Evolutionary conservation across 2,113 vertebrate genomes (phyloP).

Genomic region (Chamaea fasciata): DNA sequence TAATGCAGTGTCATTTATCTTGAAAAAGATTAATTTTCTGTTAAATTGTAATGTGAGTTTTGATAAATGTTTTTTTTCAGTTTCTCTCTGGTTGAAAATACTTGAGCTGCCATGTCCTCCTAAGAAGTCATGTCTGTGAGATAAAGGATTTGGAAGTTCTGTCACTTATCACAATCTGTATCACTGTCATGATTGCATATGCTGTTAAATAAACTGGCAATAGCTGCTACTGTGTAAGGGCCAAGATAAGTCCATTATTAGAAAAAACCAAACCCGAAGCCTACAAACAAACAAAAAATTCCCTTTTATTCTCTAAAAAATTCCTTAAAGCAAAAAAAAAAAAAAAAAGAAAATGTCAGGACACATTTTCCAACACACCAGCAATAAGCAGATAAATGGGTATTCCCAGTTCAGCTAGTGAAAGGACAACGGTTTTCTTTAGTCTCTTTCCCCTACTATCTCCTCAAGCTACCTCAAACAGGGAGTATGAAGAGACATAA

Average conservation of each 20-base stretch:
- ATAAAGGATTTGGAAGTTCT: background rate
- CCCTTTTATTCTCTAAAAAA: background rate
- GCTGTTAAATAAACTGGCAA: background rate
- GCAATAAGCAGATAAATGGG: background rate
- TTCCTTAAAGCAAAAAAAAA: background rate
- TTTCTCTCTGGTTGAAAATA: background rate
- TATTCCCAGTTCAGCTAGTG: background rate
- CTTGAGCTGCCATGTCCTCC: background rate
- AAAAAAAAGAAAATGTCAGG: background rate
- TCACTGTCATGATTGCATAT: background rate
- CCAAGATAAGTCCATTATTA: background rate
- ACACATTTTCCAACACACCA: background rate
- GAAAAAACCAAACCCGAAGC: background rate
- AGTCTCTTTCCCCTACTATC: background rate
- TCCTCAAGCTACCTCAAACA: background rate
- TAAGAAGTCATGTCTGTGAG: background rate
- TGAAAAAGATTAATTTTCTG: background rate
- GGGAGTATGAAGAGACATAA: background rate
- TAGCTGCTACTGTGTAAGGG: background rate
- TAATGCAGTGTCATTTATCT: background rate
- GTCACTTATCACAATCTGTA: background rate
- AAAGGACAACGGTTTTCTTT: background rate
- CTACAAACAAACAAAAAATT: background rate
- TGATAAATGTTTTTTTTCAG: background rate
- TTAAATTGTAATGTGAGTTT: background rate